These are phyloP conservation scores for Trochalopteron elliotii DNA, from an alignment of 2,113 vertebrate genomes.

Conservation along the genomic window DNA sequence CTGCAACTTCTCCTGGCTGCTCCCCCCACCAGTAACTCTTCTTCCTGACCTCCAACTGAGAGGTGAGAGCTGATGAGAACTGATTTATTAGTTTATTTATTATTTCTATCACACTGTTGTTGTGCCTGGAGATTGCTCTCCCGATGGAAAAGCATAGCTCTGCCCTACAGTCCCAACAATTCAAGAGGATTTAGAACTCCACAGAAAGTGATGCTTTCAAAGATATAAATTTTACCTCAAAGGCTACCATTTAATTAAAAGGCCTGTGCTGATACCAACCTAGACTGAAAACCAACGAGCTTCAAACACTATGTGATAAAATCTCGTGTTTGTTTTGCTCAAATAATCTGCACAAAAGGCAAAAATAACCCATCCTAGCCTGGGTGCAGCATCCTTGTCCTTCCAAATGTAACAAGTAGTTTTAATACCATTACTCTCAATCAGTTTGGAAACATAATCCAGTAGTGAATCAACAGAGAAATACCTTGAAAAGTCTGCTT, in stretches of 20 bases:
- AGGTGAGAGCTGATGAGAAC: background rate
- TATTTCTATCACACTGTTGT: background rate
- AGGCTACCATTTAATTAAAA: background rate
- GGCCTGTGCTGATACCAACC: background rate
- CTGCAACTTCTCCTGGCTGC: background rate
- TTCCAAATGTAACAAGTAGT: accelerated
- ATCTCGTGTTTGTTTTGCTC: background rate
- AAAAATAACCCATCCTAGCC: background rate
- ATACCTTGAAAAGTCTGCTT: background rate
- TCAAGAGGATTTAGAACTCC: background rate
- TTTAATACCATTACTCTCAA: background rate
- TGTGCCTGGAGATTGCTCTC: background rate
- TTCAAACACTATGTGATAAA: background rate
- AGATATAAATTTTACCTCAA: background rate
- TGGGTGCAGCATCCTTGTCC: background rate
- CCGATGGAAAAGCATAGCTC: background rate
- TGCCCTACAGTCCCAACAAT: background rate
- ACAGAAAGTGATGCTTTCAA: background rate
- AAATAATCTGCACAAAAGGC: background rate
- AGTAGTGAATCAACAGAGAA: background rate
- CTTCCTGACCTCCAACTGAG: background rate
- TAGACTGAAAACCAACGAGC: background rate
- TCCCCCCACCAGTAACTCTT: background rate
- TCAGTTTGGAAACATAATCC: background rate
- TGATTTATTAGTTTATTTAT: background rate